Conservation (phyloP, 2,113 vertebrate genomes). For the Neogale vison region DNA sequence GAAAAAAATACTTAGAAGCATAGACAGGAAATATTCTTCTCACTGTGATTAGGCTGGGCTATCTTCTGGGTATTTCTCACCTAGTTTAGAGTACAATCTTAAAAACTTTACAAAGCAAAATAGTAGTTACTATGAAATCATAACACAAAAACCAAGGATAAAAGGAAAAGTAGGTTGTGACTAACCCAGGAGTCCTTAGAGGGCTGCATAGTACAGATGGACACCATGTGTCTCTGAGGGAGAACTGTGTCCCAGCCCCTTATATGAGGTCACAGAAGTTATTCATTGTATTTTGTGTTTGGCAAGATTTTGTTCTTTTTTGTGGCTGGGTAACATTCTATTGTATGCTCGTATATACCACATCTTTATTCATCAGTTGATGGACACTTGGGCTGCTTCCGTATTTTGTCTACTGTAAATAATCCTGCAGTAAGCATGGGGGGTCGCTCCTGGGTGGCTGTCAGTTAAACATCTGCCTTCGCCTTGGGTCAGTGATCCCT, state of each 20-base stretch:
- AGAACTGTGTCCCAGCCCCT: neutral
- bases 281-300: neutral
- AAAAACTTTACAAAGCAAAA: neutral
- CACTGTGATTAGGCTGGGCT: neutral
- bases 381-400: neutral
- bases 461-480: too few species aligned
- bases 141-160: neutral
- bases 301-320: neutral
- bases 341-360: neutral
- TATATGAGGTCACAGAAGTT: neutral
- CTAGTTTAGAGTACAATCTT: neutral
- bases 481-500: too few species aligned
- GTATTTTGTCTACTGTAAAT: neutral
- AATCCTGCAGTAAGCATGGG: neutral
- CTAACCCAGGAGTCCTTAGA: neutral
- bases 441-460: too few species aligned
- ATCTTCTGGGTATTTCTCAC: neutral
- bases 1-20: slow-evolving; percentile 1
- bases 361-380: neutral
- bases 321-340: neutral
- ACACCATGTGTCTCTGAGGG: neutral
- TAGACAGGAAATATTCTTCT: neutral
- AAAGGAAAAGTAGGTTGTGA: neutral
- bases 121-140: neutral
- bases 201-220: neutral